phyloP scores from a whole-genome alignment of 2,888 invertebrate species.

The Campoplex capitator region DNA sequence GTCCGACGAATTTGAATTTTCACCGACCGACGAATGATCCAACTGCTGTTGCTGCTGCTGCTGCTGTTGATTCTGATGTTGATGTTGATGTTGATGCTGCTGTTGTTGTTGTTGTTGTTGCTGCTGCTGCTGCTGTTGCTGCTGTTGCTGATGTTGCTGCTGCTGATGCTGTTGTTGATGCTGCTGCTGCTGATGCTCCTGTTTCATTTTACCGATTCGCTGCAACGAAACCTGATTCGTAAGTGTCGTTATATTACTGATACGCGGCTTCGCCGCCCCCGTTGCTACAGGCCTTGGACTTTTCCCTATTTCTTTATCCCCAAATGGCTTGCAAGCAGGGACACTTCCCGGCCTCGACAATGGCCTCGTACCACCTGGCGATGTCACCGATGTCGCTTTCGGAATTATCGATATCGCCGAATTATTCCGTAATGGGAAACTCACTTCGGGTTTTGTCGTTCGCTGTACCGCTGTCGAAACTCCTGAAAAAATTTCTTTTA shows the following conservation, averaged over 20 bases:
- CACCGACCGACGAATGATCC: slow-evolving; percentile 81
- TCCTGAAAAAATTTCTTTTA: slow-evolving; percentile 66
- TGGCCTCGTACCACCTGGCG: slow-evolving; percentile 71
- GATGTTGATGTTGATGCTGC: slow-evolving; percentile 28
- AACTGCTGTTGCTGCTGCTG: slow-evolving; percentile 49
- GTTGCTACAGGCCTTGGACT: slow-evolving; percentile 80
- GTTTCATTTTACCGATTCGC: slow-evolving; percentile 79
- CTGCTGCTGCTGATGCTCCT: slow-evolving; percentile 71
- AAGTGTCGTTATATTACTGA: slow-evolving; percentile 78
- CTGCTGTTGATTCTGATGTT: slow-evolving; percentile 30
- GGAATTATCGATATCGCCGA: slow-evolving; percentile 84
- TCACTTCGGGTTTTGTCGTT: slow-evolving; percentile 79
- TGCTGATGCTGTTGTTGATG: slow-evolving; percentile 28
- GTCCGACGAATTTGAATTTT: slow-evolving; percentile 83
- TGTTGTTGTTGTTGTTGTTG: slow-evolving; percentile 74
- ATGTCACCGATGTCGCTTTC: slow-evolving; percentile 77
- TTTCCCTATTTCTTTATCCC: slow-evolving; percentile 80
- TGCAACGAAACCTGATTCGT: slow-evolving; percentile 82
- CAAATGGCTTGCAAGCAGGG: slow-evolving; percentile 80
- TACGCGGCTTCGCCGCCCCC: slow-evolving; percentile 81
- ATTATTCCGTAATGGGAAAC: slow-evolving; percentile 83
- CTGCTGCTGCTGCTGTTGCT: neutral
- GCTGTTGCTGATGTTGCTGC: slow-evolving; percentile 23
- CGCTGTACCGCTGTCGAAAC: slow-evolving; percentile 75
- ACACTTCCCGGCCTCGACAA: slow-evolving; percentile 76